These are phyloP conservation scores for Borostomias antarcticus DNA, from an alignment of 2,797 vertebrate species.

Conservation along the genomic window DNA sequence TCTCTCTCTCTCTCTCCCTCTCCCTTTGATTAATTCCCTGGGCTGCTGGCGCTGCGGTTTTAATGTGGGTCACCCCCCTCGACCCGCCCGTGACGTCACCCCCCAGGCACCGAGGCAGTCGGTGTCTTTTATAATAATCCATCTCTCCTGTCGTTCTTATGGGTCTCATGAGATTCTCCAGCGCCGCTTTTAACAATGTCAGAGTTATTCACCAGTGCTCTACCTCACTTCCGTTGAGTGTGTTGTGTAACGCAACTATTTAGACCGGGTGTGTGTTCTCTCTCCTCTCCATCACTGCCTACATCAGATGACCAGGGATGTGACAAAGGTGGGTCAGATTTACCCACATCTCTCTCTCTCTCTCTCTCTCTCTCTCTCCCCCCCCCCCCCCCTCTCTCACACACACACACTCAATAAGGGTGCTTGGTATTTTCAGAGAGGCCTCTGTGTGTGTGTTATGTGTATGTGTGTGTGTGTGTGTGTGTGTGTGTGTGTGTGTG, in stretches of 20 bases:
- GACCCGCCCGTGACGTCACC: background rate
- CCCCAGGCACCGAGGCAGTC: background rate
- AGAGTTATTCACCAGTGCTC: background rate
- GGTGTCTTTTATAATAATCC: background rate
- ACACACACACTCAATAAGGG: conserved; percentile 7
- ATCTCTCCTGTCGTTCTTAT: background rate
- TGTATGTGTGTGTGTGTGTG: background rate
- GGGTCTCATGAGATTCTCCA: background rate
- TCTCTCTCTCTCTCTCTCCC: conserved; percentile 8
- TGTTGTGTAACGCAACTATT: background rate
- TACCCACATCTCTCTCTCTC: conserved; percentile 2
- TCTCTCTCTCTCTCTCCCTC: conserved; percentile 23
- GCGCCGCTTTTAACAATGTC: background rate
- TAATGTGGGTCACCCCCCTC: conserved; percentile 15
- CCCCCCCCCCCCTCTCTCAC: background rate
- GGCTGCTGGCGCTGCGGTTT: conserved; percentile 12
- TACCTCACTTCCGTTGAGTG: background rate
- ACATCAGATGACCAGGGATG: conserved; percentile 91
- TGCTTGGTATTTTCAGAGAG: background rate
- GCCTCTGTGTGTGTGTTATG: background rate
- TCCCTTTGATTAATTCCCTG: conserved; percentile 47
- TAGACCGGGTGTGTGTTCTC: conserved; percentile 29
- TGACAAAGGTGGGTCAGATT: conserved; percentile 89
- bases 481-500: conserved; percentile 1
- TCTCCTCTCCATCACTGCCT: conserved; percentile 68